Base-by-base conservation (phyloP, 1,140 invertebrate species). In the Hylyphantes graminicola region DNA sequence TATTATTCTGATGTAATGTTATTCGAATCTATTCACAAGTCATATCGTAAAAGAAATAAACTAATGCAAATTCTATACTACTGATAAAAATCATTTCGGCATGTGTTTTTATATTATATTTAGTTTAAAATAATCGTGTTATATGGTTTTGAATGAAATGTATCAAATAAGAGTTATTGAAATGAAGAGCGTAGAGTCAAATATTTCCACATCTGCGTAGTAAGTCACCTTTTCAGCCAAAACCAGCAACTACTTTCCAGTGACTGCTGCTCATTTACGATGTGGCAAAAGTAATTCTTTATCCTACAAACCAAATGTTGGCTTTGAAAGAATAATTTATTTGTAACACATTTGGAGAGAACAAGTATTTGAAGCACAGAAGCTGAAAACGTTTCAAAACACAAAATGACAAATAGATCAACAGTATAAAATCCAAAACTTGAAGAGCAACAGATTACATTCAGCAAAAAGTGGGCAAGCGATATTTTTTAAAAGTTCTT, bases 291-390 rank as follows among this genome's bases (percentile, higher is more conserved):
- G 17, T 35, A 76, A 76, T 13, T n/a, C 21, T 15, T 15, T 57
- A 50, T 19, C 13, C 19, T 15, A 35, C 17, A 19, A 59, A 19
- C 54, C 55, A 61, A 19, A 50, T 2, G 57, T 83, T 57, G 59
- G 65, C 72, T 68, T 84, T 84, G 63, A 75, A 85, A 85, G 77
- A 85, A 85, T 79, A 85, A 82, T 85, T 80, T 75, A 85, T 75
- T 85, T 82, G 13, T 19, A 77, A 82, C 80, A 82, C 61, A 76
- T 35, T 74, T 35, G 50, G 57, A 57, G 75, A 84, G 73, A 84
- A 84, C 82, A 84, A 65, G 82, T 84, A 63, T 21, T 35, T 35
- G 65, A 50, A 84, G 82, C 82, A 84, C 73, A 84, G 77, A 84
- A 84, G 48, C 54, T 15, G 50, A 68, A 64, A 55, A 68, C 35